These are phyloP conservation scores for Hesperia comma DNA, from an alignment of 2,888 invertebrate genomes.

Conservation along the genomic window DNA sequence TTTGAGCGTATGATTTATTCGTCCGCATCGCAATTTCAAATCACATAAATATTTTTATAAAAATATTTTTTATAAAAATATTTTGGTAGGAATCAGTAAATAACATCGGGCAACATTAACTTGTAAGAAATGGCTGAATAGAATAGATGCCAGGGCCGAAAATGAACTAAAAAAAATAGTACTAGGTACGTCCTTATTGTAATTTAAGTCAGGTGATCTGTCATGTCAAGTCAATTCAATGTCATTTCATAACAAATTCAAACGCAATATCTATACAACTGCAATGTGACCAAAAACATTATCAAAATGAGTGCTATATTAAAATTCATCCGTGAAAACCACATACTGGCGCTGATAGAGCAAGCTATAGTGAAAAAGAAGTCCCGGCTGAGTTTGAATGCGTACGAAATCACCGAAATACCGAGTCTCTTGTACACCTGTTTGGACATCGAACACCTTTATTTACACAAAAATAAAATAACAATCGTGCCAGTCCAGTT, in stretches of 20 bases:
- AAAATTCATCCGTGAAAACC: conserved; percentile 87
- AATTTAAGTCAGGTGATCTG: conserved; percentile 25
- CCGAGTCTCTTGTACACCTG: conserved; percentile 84
- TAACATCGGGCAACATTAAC: conserved; percentile 35
- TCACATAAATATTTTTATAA: too few species aligned
- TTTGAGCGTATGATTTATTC: too few species aligned
- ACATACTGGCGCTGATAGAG: conserved; percentile 87
- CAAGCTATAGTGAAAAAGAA: conserved; percentile 84
- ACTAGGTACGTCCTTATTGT: too few species aligned
- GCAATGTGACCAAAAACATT: conserved; percentile 53
- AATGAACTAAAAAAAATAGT: background rate
- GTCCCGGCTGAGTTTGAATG: conserved; percentile 85
- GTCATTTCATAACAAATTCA: conserved; percentile 59
- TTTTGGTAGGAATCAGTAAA: conserved; percentile 36
- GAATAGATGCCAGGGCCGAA: conserved; percentile 11
- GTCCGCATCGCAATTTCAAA: too few species aligned
- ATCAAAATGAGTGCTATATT: conserved; percentile 86
- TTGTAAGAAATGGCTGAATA: conserved; percentile 12
- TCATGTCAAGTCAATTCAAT: conserved; percentile 42
- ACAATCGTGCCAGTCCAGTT: conserved; percentile 75
- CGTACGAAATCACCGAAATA: conserved; percentile 85
- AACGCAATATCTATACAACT: conserved; percentile 35
- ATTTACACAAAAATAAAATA: conserved; percentile 86
- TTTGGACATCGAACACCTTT: conserved; percentile 83
- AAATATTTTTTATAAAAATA: background rate